phyloP scores from a whole-genome alignment of 2,113 vertebrate genomes.

The Microcebus murinus region DNA sequence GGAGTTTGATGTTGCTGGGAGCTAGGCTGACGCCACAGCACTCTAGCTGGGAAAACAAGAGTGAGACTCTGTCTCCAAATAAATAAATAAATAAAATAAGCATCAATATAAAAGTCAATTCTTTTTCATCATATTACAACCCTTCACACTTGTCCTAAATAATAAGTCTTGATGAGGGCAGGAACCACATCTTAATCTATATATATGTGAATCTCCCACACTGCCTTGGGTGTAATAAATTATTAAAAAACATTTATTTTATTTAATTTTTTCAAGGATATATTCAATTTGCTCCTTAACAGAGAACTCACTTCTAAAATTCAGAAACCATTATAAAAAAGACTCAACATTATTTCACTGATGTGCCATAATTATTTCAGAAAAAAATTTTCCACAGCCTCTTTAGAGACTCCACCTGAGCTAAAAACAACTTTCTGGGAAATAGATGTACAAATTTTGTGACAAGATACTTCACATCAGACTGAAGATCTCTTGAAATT shows the following conservation, averaged over 20 bases:
- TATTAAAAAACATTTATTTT: slow-evolving; percentile 35
- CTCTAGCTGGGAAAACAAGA: too few relatives aligned
- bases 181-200: neutral
- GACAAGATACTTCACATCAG: neutral
- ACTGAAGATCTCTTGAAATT: slow-evolving; percentile 29
- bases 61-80: too few relatives aligned
- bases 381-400: neutral
- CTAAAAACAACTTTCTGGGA: slow-evolving; percentile 58
- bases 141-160: slow-evolving; percentile 4
- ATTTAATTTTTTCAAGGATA: slow-evolving; percentile 43
- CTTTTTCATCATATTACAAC: slow-evolving; percentile 10
- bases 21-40: too few relatives aligned
- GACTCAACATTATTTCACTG: neutral
- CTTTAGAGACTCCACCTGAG: slow-evolving; percentile 38
- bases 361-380: slow-evolving; percentile 31
- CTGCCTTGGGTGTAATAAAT: neutral
- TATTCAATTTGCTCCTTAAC: neutral
- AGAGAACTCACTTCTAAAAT: slow-evolving; percentile 45
- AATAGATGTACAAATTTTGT: slow-evolving; percentile 18
- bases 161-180: neutral
- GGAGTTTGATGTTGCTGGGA: too few relatives aligned
- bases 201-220: neutral
- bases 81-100: slow-evolving; percentile 12
- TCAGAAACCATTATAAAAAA: slow-evolving; percentile 25
- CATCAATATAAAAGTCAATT: slow-evolving; percentile 22